phyloP scores from a whole-genome alignment of 64 coral and sea anemone species.

The Hydrozoanthus tunicans region DNA sequence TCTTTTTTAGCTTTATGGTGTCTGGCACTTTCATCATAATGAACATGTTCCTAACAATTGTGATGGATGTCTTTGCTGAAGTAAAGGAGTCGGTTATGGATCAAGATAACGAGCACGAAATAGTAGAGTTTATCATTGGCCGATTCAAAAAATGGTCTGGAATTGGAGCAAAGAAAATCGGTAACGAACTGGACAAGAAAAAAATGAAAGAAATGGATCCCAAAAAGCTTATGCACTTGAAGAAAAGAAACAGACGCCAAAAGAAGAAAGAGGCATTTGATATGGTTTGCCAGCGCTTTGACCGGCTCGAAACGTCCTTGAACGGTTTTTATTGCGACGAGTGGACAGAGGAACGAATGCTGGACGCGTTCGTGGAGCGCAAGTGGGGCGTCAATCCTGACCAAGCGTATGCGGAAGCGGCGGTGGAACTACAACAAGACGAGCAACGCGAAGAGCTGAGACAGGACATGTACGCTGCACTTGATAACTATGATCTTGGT shows the following conservation, averaged over 20 bases:
- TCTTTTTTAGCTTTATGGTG: conserved; percentile 92
- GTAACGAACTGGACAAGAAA: conserved; percentile 65
- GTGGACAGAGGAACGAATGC: conserved; percentile 81
- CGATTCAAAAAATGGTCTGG: conserved; percentile 79
- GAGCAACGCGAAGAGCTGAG: conserved; percentile 68
- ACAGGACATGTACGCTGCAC: conserved; percentile 82
- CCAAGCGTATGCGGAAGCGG: conserved; percentile 66
- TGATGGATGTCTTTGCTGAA: conserved; percentile 86
- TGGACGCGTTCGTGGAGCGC: conserved; percentile 83
- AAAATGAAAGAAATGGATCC: conserved; percentile 53
- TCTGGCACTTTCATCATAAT: conserved; percentile 88
- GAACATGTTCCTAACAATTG: conserved; percentile 96
- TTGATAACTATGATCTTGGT: conserved; percentile 68
- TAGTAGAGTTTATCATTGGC: conserved; percentile 85
- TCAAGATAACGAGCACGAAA: conserved; percentile 75
- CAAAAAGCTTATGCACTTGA: conserved; percentile 58
- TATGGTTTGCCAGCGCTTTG: conserved; percentile 68
- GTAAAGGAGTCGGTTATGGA: conserved; percentile 61
- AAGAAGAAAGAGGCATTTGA: conserved; percentile 51
- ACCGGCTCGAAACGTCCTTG: conserved; percentile 75
- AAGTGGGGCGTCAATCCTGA: conserved; percentile 75
- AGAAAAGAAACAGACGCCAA: conserved; percentile 54
- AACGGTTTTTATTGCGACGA: conserved; percentile 86
- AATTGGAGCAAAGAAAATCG: conserved; percentile 71
- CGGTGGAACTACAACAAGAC: conserved; percentile 64